A percentile compares a stretch with the other conserved stretches of the same genome.
phyloP scores from a whole-genome alignment of 2,113 vertebrate genomes.

The Oenanthe melanoleuca region DNA sequence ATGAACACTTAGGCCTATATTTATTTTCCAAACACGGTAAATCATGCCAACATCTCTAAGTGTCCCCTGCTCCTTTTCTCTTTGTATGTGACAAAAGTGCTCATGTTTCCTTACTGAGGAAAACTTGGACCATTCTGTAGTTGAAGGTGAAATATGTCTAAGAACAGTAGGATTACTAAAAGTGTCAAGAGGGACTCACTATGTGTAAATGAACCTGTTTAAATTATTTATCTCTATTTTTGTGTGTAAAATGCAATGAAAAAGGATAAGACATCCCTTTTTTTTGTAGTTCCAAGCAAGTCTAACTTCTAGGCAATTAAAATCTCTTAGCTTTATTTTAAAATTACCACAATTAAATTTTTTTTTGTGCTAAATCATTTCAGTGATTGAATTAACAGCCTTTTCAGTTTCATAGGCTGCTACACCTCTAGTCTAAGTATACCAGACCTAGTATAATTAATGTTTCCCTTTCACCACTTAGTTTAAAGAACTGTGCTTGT shows the following conservation, averaged over 20 bases:
- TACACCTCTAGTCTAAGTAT: not conserved
- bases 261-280: not conserved
- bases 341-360: not conserved
- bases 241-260: not conserved
- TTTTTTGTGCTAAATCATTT: not conserved
- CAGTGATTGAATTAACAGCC: not conserved
- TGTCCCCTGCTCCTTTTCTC: not conserved
- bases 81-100: not conserved
- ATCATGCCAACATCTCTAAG: not conserved
- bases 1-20: not conserved
- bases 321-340: not conserved
- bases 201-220: not conserved
- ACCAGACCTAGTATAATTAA: not conserved
- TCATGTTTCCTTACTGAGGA: not conserved
- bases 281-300: not conserved
- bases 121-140: not conserved
- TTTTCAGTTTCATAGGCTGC: not conserved
- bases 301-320: not conserved
- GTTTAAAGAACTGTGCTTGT: not conserved
- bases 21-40: not conserved
- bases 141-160: not conserved
- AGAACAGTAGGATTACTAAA: not conserved
- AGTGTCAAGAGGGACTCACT: not conserved
- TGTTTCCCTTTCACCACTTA: not conserved
- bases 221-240: not conserved